Evolutionary conservation across 2,888 invertebrate species (phyloP), one percentile per base, ranked within the genome.

Genomic region (Drosophila subquinaria): DNA sequence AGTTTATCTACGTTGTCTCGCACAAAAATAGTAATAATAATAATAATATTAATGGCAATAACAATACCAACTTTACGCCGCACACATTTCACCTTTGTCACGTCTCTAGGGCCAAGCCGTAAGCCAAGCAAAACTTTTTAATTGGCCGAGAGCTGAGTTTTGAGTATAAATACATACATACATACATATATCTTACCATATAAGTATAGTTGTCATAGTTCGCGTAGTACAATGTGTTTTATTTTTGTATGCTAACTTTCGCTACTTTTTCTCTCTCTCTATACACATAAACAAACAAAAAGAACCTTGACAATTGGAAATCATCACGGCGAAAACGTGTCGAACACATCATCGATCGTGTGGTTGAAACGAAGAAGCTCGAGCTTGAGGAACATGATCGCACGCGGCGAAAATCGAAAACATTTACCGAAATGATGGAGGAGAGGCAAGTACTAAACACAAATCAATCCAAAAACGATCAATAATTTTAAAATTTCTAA

Each of bases 291-390:
- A 62, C 50, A 60, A 17, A 57, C 61, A 52, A 69, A 67, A 93
- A 97, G 97, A 97, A 97, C 94, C 94, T 97, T 94, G 97, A 97
- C 93, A 97, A 96, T 93, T 97, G 97, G 98, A 98, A 98, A 94
- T 97, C 96, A 81, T 97, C 97, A 79, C 95, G 98, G 89, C 95
- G 98, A 95, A 97, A 98, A 95, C 95, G 97, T 64, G 97, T 97
- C 88, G 97, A 97, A 90, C 97, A 97, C 92, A 97, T 97, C 82
- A 97, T 97, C 90, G 97, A 97, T 93, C 95, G 97, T 81, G 97
- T 97, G 82, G 97, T 97, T 77, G 97, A 97, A 93, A 97, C 97
- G 85, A 97, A 97, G 90, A 96, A 97, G 92, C 94, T 97, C 91
- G 97, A 97, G 93, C 94, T 95, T 92, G 97, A 97, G 91, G 95